Evolutionary conservation across 2,888 invertebrate genomes (phyloP).

Genomic region (Eristalinus aeneus): DNA sequence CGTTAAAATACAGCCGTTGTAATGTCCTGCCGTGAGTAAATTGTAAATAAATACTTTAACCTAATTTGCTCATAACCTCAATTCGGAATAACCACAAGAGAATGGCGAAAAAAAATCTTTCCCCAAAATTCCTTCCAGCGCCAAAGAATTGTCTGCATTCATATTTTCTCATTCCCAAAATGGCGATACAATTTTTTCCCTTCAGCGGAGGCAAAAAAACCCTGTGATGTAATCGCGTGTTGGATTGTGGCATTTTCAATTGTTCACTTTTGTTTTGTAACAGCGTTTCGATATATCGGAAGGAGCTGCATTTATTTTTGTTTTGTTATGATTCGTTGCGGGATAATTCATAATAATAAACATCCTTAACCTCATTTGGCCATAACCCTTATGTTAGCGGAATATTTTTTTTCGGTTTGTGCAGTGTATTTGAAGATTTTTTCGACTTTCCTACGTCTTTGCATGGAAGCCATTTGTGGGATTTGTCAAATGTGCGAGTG

Average conservation of each 20-base stretch:
- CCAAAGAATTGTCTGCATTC: constrained; percentile 7
- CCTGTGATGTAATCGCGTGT: constrained; percentile 64
- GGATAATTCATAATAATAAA: constrained; percentile 62
- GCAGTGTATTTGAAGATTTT: constrained; percentile 30
- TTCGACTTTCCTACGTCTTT: constrained; percentile 9
- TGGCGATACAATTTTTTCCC: constrained; percentile 44
- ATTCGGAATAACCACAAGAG: constrained; percentile 46
- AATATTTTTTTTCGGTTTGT: constrained; percentile 41
- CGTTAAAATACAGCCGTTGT: constrained; percentile 1
- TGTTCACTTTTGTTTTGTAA: neutral
- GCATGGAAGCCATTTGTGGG: constrained; percentile 44
- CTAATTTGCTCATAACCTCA: constrained; percentile 68
- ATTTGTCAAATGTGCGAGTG: constrained; percentile 35
- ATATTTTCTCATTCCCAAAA: constrained; percentile 30
- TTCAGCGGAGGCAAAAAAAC: neutral
- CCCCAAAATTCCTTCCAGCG: constrained; percentile 16
- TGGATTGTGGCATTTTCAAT: neutral
- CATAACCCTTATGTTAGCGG: constrained; percentile 53
- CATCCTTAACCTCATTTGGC: constrained; percentile 68
- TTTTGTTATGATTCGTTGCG: constrained; percentile 29
- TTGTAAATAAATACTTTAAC: constrained; percentile 53
- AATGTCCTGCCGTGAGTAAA: constrained; percentile 63
- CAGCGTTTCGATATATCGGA: neutral
- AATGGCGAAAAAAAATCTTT: constrained; percentile 1
- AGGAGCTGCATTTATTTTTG: neutral